Conservation (phyloP, 2,888 invertebrate species). For the Cryptocheilus praepositus region DNA sequence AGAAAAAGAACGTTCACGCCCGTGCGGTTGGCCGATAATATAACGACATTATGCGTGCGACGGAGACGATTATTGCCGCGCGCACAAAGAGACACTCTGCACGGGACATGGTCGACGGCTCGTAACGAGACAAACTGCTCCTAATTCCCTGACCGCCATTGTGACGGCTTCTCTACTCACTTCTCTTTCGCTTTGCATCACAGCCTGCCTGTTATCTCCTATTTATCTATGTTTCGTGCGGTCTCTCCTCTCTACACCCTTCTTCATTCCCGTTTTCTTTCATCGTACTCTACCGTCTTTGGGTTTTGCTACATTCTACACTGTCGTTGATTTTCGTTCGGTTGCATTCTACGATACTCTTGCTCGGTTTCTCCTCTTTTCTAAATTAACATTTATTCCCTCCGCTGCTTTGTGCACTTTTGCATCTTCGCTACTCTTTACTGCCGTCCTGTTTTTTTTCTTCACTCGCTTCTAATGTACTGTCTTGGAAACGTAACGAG, state of each 20-base stretch:
- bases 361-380: too few relatives aligned
- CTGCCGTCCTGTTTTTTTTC: too few relatives aligned
- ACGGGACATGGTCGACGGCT: constrained; percentile 27
- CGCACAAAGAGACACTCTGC: constrained; percentile 43
- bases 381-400: too few relatives aligned
- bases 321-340: too few relatives aligned
- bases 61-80: constrained; percentile 41
- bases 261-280: not conserved
- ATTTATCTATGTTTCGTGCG: not conserved
- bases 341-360: too few relatives aligned
- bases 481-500: too few relatives aligned
- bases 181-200: not conserved
- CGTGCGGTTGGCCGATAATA: constrained; percentile 25
- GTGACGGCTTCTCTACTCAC: constrained; percentile 38
- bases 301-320: too few relatives aligned
- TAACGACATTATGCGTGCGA: constrained; percentile 39
- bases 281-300: too few relatives aligned
- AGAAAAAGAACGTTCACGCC: constrained; percentile 3
- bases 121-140: constrained; percentile 58
- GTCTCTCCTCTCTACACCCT: too few relatives aligned
- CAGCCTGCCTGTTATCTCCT: not conserved
- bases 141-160: constrained; percentile 45
- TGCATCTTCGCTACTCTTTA: too few relatives aligned
- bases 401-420: too few relatives aligned
- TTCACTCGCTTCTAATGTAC: too few relatives aligned